These are phyloP conservation scores for Benitochromis conjunctus DNA, from an alignment of 2,113 vertebrate genomes.

Conservation along the genomic window DNA sequence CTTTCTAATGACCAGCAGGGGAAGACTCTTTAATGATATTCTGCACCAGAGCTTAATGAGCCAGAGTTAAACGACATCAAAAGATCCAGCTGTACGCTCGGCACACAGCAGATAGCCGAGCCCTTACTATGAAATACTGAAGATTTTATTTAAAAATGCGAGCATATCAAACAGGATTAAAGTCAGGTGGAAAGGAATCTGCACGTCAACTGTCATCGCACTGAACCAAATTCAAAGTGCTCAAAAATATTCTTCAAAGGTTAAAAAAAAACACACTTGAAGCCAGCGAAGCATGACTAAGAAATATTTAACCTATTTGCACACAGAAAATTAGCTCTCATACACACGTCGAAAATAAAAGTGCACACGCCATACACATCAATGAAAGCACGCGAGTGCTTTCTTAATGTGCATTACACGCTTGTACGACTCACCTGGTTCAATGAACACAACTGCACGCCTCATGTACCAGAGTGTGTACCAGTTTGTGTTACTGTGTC, in stretches of 20 bases:
- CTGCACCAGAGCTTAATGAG: neutral
- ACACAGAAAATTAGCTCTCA: constrained; percentile 1
- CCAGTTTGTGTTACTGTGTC: constrained; percentile 13
- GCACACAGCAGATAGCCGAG: neutral
- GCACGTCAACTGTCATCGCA: neutral
- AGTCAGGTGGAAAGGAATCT: neutral
- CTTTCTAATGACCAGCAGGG: neutral
- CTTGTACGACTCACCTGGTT: constrained; percentile 50
- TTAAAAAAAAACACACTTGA: neutral
- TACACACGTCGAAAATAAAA: neutral
- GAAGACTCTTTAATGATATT: neutral
- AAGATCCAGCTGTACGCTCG: neutral
- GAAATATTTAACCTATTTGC: neutral
- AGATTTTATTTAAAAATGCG: neutral
- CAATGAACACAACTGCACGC: constrained; percentile 30
- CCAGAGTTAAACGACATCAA: neutral
- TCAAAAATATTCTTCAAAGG: neutral
- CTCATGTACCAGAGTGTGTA: constrained; percentile 1
- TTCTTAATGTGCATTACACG: constrained; percentile 46
- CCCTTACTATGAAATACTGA: neutral
- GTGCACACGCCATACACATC: neutral
- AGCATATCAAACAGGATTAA: neutral
- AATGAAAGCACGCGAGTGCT: constrained; percentile 5
- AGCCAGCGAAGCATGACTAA: constrained; percentile 5
- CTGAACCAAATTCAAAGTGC: neutral